Evolutionary conservation across 2,797 vertebrate species (phyloP).

Genomic region (Rhinogobio ventralis): DNA sequence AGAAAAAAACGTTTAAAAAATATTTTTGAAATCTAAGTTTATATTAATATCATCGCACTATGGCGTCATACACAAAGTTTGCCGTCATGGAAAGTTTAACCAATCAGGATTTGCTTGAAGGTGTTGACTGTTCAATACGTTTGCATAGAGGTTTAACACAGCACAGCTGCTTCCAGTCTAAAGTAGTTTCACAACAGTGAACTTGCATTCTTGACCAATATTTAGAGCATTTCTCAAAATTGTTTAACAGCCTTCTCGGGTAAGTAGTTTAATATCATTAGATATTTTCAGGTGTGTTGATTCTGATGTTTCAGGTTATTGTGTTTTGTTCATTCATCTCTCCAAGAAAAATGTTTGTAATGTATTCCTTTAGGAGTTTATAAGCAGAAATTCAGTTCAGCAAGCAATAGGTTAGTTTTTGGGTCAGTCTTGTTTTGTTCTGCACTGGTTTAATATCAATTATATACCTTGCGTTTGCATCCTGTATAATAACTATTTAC

Average conservation of each 20-base stretch:
- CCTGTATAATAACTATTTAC: background rate
- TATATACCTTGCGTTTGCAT: background rate
- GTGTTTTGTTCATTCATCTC: background rate
- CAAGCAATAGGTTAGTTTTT: background rate
- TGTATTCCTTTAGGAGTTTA: background rate
- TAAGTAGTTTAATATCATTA: background rate
- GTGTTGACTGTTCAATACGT: background rate
- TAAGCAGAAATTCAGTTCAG: background rate
- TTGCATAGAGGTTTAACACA: background rate
- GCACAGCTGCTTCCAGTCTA: background rate
- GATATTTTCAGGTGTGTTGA: background rate
- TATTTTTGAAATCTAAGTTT: background rate
- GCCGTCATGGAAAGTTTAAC: background rate
- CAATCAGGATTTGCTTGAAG: background rate
- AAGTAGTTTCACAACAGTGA: background rate
- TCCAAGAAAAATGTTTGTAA: background rate
- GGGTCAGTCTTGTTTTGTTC: background rate
- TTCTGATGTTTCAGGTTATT: background rate
- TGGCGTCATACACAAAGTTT: background rate
- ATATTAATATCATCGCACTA: background rate
- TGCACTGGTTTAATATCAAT: background rate
- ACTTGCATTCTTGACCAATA: background rate
- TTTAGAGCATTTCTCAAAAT: background rate
- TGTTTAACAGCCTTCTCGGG: background rate
- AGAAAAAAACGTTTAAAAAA: background rate